phyloP scores from a whole-genome alignment of 2,113 vertebrate species.

The Gasterosteus nipponicus region DNA sequence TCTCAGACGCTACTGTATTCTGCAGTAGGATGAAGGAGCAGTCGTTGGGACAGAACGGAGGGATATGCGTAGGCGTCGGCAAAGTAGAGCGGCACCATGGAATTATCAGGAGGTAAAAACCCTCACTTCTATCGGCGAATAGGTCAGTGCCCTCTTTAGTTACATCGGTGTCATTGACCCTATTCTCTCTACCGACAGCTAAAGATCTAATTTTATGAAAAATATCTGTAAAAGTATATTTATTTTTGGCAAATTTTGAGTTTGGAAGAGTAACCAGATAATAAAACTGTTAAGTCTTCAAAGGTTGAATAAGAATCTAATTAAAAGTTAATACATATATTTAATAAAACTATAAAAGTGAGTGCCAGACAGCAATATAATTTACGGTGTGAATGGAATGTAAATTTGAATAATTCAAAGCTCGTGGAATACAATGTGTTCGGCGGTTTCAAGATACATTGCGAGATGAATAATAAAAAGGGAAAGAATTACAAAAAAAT shows the following conservation, averaged over 20 bases:
- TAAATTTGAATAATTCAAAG: not conserved
- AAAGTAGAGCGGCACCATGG: not conserved
- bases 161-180: conserved; percentile 26
- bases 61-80: not conserved
- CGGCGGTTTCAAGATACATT: not conserved
- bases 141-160: conserved; percentile 18
- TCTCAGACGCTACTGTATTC: not conserved
- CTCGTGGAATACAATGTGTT: not conserved
- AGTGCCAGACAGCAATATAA: not conserved
- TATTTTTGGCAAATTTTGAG: not conserved
- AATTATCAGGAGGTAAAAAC: conserved; percentile 28
- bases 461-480: not conserved
- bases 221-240: not conserved
- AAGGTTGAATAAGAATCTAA: not conserved
- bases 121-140: conserved; percentile 12
- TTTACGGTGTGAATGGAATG: not conserved
- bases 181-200: conserved; percentile 11
- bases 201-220: not conserved
- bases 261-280: not conserved
- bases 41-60: conserved; percentile 6
- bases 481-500: not conserved
- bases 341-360: not conserved
- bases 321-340: not conserved
- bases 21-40: not conserved
- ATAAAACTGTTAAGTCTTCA: not conserved